Base-by-base conservation (phyloP, 2,113 vertebrate genomes). In the Fregetta grallaria region DNA sequence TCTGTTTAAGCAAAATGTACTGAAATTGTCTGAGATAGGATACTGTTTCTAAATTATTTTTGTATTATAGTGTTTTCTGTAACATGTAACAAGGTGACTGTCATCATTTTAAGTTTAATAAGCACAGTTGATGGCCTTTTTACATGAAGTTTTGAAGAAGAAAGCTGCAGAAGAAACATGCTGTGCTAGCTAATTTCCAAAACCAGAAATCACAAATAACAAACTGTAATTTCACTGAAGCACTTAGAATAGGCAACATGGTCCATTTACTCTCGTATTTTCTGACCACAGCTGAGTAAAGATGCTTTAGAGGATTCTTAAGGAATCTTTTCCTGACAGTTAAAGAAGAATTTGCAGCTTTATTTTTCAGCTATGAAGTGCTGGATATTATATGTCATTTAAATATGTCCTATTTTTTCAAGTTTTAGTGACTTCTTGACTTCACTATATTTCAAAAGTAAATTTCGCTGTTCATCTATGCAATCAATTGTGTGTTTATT, bases 251-350 rank as follows among this genome's bases (percentile, higher is more conserved):
- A 90, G 85, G 81, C 18, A 90, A 42, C 32, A 93, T 36, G 78
- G 71, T 86, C 74, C 90, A 93, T 96, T 94, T 96, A 63, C 17
- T 90, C n/a, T 73, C 4, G 0, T 86, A 86, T 88, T 93, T 95
- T 95, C 67, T 93, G 71, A 90, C 74, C 59, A 85, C 40, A 90
- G 75, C n/a, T 88, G 58, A 96, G 50, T 92, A 90, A 94, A 85
- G 45, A 90, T 70, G 29, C 29, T 85, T 96, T 90, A 82, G 82
- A 95, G 50, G 49, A 92, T 93, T 94, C 62, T 62, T 55, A 56
- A 93, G 29, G 50, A 74, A 70, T 76, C 25, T 80, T 94, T 81
- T 94, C 38, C 65, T 83, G 88, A 88, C 68, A 86, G 63, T 84
- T 92, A 77, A 53, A 79, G 49, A 79, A 83, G 42, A 92, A 81